A percentile compares a stretch with the other conserved stretches of the same genome.
phyloP scores from a whole-genome alignment of 1,140 invertebrate genomes.

The Ceratosolen solmsi region DNA sequence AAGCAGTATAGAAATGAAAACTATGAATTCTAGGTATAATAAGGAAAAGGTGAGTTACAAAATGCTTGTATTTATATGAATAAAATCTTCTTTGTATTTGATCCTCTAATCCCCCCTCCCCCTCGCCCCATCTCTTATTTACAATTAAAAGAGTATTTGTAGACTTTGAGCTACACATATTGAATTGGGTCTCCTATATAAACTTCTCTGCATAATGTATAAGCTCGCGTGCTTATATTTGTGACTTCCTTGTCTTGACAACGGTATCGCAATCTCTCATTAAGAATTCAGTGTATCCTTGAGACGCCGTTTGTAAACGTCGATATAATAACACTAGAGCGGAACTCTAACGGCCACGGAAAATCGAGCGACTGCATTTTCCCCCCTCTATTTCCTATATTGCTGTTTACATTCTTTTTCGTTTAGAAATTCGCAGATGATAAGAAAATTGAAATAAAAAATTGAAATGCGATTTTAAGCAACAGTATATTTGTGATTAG shows the following conservation, averaged over 20 bases:
- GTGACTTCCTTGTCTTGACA: conserved; percentile 45
- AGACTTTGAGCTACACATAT: conserved; percentile 59
- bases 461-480: too few species aligned
- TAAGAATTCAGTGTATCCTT: conserved; percentile 63
- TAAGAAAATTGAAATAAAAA: background rate
- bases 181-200: conserved; percentile 1
- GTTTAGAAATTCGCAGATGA: background rate
- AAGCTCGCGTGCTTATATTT: background rate
- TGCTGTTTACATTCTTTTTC: background rate
- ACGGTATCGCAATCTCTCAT: conserved; percentile 64
- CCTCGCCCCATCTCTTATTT: too few species aligned
- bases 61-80: too few species aligned
- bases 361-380: background rate
- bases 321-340: background rate
- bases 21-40: background rate
- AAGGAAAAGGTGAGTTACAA: too few species aligned
- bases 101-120: too few species aligned
- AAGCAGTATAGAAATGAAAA: background rate
- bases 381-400: background rate
- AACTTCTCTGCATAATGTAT: background rate
- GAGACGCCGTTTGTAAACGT: conserved; percentile 16
- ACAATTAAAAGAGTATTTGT: background rate
- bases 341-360: background rate
- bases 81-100: background rate
- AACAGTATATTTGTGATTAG: too few species aligned